Percentiles rank a stretch among this genome's conserved stretches.
Conservation (phyloP, 2,888 invertebrate genomes). For the Aplocera efformata region DNA sequence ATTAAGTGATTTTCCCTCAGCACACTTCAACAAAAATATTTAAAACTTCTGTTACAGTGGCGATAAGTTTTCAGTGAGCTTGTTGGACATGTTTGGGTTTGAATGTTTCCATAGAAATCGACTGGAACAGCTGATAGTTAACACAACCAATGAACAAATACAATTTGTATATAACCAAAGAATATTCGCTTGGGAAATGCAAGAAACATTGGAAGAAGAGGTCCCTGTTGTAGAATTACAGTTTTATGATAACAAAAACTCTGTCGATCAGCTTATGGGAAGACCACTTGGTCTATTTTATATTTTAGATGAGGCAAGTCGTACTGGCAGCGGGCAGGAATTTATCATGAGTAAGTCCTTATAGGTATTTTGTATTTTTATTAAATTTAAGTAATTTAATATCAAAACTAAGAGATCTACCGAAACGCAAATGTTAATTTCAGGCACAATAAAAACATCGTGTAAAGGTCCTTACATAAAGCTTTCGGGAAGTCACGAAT, state of each 20-base stretch:
- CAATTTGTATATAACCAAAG: conserved; percentile 96
- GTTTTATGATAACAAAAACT: conserved; percentile 93
- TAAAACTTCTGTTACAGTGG: conserved; percentile 83
- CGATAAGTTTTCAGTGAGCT: conserved; percentile 88
- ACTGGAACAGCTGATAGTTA: conserved; percentile 93
- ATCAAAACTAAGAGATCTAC: too few species aligned
- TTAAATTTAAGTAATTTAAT: conserved; percentile 1
- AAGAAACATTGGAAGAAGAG: conserved; percentile 88
- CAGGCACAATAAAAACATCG: conserved; percentile 79
- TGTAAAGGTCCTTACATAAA: conserved; percentile 78
- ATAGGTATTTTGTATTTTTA: neutral
- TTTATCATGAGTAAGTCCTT: conserved; percentile 84
- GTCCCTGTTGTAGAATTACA: conserved; percentile 85
- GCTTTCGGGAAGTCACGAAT: conserved; percentile 83
- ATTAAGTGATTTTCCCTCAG: neutral
- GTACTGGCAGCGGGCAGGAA: conserved; percentile 84
- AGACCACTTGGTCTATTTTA: conserved; percentile 91
- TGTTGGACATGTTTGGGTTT: conserved; percentile 95
- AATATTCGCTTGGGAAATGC: conserved; percentile 95
- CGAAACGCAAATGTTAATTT: conserved; percentile 10
- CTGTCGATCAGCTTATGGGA: conserved; percentile 92
- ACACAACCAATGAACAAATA: conserved; percentile 94
- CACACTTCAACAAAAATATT: neutral
- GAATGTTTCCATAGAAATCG: conserved; percentile 94
- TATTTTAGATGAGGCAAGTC: conserved; percentile 93